Base-by-base conservation (phyloP, 2,113 vertebrate genomes). In the Solea senegalensis region DNA sequence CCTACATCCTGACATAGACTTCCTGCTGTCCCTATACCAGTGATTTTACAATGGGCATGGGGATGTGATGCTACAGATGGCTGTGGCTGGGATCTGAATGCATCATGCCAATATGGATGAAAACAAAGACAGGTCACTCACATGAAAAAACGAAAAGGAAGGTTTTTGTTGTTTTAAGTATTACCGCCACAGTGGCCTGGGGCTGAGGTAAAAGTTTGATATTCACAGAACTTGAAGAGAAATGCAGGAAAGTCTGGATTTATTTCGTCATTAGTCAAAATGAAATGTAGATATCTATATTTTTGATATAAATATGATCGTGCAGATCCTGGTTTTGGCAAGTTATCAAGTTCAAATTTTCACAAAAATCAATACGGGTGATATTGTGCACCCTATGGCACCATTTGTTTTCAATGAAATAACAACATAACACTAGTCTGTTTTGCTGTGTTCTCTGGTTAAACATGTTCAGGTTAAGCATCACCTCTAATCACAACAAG, bases 71-170 rank as follows among this genome's bases (percentile, higher is more conserved):
- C 55, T 56, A 76, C 49, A 69, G 80, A 74, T 64, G 80, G 46
- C 54, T 61, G 45, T 69, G 67, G 50, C 63, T 65, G 50, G 69
- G 76, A 14, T 80, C 64, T 80, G 72, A 83, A 72, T 16, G 59
- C 89, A 91, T 90, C 89, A 92, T 90, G 88, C 88, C 82, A 81
- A 75, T 55, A 86, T 74, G 78, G 53, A 81, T 78, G 27, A 75
- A 13, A 80, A 82, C 78, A 43, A 78, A 78, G 55, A 76, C 61
- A 56, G 76, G 50, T 74, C 43, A 45, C 67, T 57, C 49, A 43
- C 40, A 78, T 78, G 70, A 66, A 50, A 9, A 51, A 63, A 68
- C 0, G 7, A 0, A 8, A 34, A 13, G 21, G 50, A 69, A 46
- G 53, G 5, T 27, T 58, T 6, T 48, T 14, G 44, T 40, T 50